Percentiles rank a stretch among this genome's conserved stretches.
These are phyloP conservation scores for Machimus rusticus DNA, from an alignment of 2,888 invertebrate species.

Conservation along the genomic window DNA sequence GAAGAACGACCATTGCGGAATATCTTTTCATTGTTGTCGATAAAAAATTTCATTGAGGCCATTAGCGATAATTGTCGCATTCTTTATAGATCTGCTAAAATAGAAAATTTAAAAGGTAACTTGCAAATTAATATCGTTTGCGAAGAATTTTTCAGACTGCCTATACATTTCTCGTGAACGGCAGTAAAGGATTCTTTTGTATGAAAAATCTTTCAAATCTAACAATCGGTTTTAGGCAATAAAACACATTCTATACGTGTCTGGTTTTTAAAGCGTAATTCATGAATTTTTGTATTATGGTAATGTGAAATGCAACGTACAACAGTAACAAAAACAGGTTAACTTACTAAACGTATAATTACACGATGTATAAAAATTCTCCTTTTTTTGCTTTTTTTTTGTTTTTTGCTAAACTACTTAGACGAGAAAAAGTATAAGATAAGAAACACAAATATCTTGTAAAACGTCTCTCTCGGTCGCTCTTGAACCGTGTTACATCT, in stretches of 20 bases:
- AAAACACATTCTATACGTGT: background rate
- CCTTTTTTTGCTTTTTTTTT: background rate
- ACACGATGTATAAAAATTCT: slow-evolving; percentile 36
- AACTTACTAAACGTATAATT: slow-evolving; percentile 22
- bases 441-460: background rate
- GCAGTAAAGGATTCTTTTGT: background rate
- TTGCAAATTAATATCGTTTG: too few relatives aligned
- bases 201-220: background rate
- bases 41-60: too few relatives aligned
- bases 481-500: background rate
- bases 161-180: background rate
- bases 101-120: too few relatives aligned
- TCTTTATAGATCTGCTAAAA: too few relatives aligned
- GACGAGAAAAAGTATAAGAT: background rate
- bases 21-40: too few relatives aligned
- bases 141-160: background rate
- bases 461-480: background rate
- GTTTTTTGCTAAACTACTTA: slow-evolving; percentile 14
- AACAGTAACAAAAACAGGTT: slow-evolving; percentile 36
- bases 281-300: slow-evolving; percentile 25
- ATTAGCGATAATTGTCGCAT: too few relatives aligned
- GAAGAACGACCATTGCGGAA: too few relatives aligned
- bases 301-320: slow-evolving; percentile 37
- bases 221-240: background rate
- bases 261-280: slow-evolving; percentile 21